Conservation (phyloP, 2,797 vertebrate genomes). For the Tokudaia tokunoshimensis region DNA sequence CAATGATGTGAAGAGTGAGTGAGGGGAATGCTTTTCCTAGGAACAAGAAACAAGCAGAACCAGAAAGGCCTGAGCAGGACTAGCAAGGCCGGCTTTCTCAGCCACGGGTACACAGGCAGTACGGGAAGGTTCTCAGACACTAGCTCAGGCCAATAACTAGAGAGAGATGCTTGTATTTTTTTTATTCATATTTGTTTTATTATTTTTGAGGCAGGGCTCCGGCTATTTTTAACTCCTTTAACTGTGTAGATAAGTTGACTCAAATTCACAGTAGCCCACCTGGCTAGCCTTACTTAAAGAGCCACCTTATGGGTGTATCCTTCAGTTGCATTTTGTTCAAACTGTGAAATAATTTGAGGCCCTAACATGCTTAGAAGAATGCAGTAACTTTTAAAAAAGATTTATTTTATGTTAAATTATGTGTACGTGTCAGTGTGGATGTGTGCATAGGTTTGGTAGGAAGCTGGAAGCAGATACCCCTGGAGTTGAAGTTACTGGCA, state of each 20-base stretch:
- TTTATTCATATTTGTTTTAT: background rate
- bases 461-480: background rate
- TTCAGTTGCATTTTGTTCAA: slow-evolving; percentile 39
- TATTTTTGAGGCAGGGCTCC: background rate
- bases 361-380: background rate
- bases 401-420: background rate
- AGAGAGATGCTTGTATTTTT: background rate
- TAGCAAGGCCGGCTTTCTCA: background rate
- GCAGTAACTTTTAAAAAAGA: background rate
- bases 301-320: background rate
- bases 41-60: slow-evolving; percentile 37
- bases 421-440: background rate
- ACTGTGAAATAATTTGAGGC: slow-evolving; percentile 42
- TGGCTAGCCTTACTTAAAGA: slow-evolving; percentile 33
- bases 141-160: background rate
- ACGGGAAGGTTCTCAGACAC: slow-evolving; percentile 30
- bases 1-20: slow-evolving; percentile 46
- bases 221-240: background rate
- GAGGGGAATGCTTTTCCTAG: background rate
- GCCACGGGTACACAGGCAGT: background rate
- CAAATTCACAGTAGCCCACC: background rate
- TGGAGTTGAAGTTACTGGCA: background rate
- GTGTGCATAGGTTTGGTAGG: background rate
- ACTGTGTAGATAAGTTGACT: background rate
- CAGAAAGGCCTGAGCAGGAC: background rate